Percentiles rank a stretch among this genome's conserved stretches.
Evolutionary conservation across 2,888 invertebrate species (phyloP).

Genomic region (Corythucha ciliata): DNA sequence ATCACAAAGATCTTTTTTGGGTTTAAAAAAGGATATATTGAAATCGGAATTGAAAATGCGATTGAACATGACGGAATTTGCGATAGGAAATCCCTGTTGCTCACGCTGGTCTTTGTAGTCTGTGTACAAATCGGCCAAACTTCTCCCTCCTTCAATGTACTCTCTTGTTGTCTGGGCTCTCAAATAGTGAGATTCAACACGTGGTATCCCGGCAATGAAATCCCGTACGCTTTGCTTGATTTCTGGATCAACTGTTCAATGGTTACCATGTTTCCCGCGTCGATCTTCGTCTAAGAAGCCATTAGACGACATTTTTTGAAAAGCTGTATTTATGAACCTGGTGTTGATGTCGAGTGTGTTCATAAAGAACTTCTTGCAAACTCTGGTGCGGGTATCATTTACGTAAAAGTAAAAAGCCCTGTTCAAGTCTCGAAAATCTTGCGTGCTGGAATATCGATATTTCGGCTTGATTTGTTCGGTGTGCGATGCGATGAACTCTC

Average conservation of each 20-base stretch:
- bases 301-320: slow-evolving; percentile 2
- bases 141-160: slow-evolving; percentile 36
- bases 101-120: slow-evolving; percentile 11
- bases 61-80: slow-evolving; percentile 17
- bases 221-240: background rate
- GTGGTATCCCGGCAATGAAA: slow-evolving; percentile 35
- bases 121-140: slow-evolving; percentile 26
- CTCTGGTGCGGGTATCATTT: slow-evolving; percentile 28
- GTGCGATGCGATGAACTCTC: slow-evolving; percentile 6
- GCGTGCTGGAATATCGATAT: slow-evolving; percentile 29
- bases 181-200: slow-evolving; percentile 36
- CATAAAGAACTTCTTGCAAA: slow-evolving; percentile 27
- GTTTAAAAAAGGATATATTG: slow-evolving; percentile 10
- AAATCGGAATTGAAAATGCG: slow-evolving; percentile 9
- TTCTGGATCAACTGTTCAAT: slow-evolving; percentile 28
- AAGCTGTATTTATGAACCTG: slow-evolving; percentile 30
- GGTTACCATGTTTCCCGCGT: slow-evolving; percentile 36
- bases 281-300: slow-evolving; percentile 32
- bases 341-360: slow-evolving; percentile 30
- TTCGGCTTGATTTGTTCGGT: slow-evolving; percentile 5
- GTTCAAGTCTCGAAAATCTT: slow-evolving; percentile 31
- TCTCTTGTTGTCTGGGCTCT: slow-evolving; percentile 33
- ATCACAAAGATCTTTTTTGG: slow-evolving; percentile 10
- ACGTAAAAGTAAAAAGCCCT: slow-evolving; percentile 34
- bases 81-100: slow-evolving; percentile 7